phyloP scores from a whole-genome alignment of 35 echinoderm and acorn worm genomes.

The Amphiura filiformis region DNA sequence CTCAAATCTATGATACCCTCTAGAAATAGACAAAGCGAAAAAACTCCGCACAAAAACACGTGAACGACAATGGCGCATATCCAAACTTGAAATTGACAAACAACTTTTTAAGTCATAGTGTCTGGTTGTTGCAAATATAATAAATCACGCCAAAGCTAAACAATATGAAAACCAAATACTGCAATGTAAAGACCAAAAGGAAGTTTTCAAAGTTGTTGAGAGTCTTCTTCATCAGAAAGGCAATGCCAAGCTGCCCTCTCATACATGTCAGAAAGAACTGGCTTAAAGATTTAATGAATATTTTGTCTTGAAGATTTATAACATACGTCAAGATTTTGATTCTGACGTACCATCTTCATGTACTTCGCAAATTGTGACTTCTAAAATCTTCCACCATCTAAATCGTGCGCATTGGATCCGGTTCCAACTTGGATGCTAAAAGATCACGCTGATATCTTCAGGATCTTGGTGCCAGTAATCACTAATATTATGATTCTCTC shows the following conservation, averaged over 20 bases:
- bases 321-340: conserved; percentile 1
- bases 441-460: not conserved
- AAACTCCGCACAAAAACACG: not conserved
- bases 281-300: not conserved
- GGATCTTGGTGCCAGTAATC: not conserved
- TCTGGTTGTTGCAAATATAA: not conserved
- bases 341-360: not conserved
- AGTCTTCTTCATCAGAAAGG: not conserved
- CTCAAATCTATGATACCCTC: conserved; percentile 7
- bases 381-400: not conserved
- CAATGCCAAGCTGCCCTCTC: conserved; percentile 12
- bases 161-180: not conserved
- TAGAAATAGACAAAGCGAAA: not conserved
- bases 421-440: conserved; percentile 33
- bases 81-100: not conserved
- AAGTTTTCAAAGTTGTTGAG: conserved; percentile 1
- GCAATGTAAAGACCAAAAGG: not conserved
- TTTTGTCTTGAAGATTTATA: conserved; percentile 2
- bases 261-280: not conserved
- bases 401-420: conserved; percentile 21
- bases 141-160: conserved; percentile 8
- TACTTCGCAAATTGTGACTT: no score
- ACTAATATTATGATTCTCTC: conserved; percentile 36
- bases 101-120: not conserved
- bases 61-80: not conserved